Conservation (phyloP, 2,888 invertebrate species). For the Drosophila parthenogenetica region DNA sequence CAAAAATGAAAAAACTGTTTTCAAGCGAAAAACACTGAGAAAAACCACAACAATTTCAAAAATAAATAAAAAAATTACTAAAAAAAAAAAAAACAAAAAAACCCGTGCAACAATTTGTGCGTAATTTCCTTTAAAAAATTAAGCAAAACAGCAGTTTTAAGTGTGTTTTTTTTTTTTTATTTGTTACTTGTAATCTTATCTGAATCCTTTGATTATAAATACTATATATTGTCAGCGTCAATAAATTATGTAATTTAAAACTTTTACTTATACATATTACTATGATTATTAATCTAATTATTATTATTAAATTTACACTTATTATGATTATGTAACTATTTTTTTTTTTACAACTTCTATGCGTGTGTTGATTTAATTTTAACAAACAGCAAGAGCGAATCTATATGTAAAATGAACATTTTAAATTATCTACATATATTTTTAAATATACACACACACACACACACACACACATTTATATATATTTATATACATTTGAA, state of each 20-base stretch:
- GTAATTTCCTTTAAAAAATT: constrained; percentile 66
- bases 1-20: constrained; percentile 22
- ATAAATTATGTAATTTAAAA: constrained; percentile 35
- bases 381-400: constrained; percentile 51
- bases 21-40: constrained; percentile 24
- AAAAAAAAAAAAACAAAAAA: constrained; percentile 31
- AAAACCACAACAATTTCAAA: constrained; percentile 1
- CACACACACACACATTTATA: constrained; percentile 54
- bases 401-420: constrained; percentile 70
- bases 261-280: constrained; percentile 2
- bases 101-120: constrained; percentile 44
- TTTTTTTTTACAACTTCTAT: constrained; percentile 40
- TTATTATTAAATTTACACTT: constrained; percentile 23
- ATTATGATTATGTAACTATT: constrained; percentile 33
- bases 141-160: constrained; percentile 46
- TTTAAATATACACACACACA: constrained; percentile 30
- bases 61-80: constrained; percentile 42
- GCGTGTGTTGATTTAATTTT: constrained; percentile 51
- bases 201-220: constrained; percentile 19
- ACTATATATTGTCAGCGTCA: constrained; percentile 19
- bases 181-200: constrained; percentile 8
- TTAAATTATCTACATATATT: constrained; percentile 58
- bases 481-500: constrained; percentile 22
- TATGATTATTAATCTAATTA: constrained; percentile 34
- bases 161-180: constrained; percentile 52